These are phyloP conservation scores for Cephalopholis sonnerati DNA, from an alignment of 2,113 vertebrate species.

Conservation along the genomic window DNA sequence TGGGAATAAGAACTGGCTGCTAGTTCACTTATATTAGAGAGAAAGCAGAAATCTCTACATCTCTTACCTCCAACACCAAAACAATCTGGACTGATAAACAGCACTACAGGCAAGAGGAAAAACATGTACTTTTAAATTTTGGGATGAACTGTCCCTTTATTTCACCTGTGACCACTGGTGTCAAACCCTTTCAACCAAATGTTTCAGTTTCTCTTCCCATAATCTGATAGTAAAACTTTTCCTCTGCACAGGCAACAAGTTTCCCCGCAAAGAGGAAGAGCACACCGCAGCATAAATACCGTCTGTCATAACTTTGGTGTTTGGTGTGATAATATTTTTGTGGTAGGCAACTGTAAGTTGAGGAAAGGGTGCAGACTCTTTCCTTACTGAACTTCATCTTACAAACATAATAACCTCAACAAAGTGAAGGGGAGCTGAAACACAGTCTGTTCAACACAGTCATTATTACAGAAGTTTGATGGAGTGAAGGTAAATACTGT, in stretches of 20 bases:
- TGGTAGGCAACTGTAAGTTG: neutral
- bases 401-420: slow-evolving; percentile 5
- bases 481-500: neutral
- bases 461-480: neutral
- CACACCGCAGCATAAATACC: neutral
- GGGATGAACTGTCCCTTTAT: neutral
- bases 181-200: neutral
- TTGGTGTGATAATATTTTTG: slow-evolving; percentile 12
- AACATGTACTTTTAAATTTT: too few species aligned
- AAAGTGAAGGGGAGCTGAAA: neutral
- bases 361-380: slow-evolving; percentile 18
- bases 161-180: neutral
- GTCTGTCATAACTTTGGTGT: slow-evolving; percentile 11
- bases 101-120: too few species aligned
- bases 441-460: neutral
- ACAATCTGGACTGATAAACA: too few species aligned
- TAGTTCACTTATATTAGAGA: too few species aligned
- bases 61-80: too few species aligned
- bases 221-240: neutral
- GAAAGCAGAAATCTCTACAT: too few species aligned
- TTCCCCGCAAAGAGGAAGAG: neutral
- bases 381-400: slow-evolving; percentile 17
- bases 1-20: too few species aligned
- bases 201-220: neutral
- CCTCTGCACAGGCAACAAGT: slow-evolving; percentile 7